Percentiles rank a stretch among this genome's conserved stretches.
Conservation (phyloP, 2,797 vertebrate genomes). For the Sternarchorhynchus goeldii region DNA sequence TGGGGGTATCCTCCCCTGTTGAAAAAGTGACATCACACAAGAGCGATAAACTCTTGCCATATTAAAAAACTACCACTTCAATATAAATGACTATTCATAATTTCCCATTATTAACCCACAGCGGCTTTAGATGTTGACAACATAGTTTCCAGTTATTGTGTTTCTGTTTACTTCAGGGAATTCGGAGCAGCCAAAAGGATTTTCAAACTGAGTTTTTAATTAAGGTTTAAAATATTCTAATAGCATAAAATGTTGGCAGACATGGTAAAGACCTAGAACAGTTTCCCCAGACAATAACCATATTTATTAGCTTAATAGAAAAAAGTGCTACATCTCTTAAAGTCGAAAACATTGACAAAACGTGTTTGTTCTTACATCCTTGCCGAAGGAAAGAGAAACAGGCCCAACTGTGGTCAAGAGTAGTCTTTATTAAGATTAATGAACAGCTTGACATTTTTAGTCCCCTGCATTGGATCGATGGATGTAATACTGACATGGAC, state of each 20-base stretch:
- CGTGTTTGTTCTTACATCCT: constrained; percentile 59
- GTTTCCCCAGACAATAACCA: neutral
- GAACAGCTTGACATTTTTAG: constrained; percentile 91
- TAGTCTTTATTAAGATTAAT: constrained; percentile 86
- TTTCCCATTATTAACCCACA: too few species aligned
- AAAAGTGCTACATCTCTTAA: constrained; percentile 3
- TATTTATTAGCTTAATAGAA: constrained; percentile 11
- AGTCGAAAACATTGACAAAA: constrained; percentile 53
- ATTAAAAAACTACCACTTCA: too few species aligned
- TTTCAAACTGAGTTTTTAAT: neutral
- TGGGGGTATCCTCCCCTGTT: too few species aligned
- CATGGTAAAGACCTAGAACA: constrained; percentile 5
- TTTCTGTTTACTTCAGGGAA: too few species aligned
- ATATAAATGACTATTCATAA: too few species aligned
- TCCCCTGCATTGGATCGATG: constrained; percentile 83
- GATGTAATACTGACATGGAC: constrained; percentile 84
- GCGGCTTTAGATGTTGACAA: too few species aligned
- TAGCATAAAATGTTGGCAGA: neutral
- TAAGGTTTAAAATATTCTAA: neutral
- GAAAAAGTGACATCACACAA: too few species aligned
- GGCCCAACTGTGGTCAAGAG: constrained; percentile 72
- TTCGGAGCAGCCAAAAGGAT: too few species aligned
- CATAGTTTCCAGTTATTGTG: too few species aligned
- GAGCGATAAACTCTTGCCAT: too few species aligned
- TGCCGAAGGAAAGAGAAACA: constrained; percentile 55